phyloP scores from a whole-genome alignment of 2,888 invertebrate genomes.

The Temnothorax rugatulus region DNA sequence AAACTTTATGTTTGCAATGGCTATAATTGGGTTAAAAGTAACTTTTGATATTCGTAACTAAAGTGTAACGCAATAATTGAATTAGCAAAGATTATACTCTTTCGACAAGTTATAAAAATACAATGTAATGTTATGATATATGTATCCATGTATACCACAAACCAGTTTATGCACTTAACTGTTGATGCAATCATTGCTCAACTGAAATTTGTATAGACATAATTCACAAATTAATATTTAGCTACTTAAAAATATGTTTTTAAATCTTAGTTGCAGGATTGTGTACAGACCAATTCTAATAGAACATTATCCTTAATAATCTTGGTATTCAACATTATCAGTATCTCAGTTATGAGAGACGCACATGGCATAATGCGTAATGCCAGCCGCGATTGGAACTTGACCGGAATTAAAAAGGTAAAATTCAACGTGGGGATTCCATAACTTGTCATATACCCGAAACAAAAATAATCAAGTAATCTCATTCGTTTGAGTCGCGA shows the following conservation, averaged over 20 bases:
- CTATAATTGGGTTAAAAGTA: not conserved
- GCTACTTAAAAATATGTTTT: not conserved
- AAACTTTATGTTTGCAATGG: not conserved
- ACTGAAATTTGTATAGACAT: not conserved
- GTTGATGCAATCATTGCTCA: not conserved
- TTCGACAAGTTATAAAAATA: not conserved
- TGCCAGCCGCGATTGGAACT: not conserved
- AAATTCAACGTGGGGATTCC: not conserved
- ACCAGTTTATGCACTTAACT: not conserved
- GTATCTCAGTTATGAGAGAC: not conserved
- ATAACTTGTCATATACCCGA: not conserved
- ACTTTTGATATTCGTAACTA: not conserved
- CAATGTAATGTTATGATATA: not conserved
- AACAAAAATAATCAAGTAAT: not conserved
- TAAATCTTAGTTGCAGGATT: not conserved
- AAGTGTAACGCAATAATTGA: not conserved
- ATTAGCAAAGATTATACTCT: conserved; percentile 1
- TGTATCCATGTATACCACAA: not conserved
- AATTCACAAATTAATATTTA: conserved; percentile 10
- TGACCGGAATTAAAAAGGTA: not conserved
- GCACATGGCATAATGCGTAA: not conserved
- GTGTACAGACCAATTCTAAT: not conserved
- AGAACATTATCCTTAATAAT: not conserved
- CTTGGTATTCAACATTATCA: not conserved
- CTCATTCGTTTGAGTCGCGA: not conserved